Evolutionary conservation across 2,797 vertebrate genomes (phyloP), one percentile per base, ranked within the genome.

Genomic region (Syngnathus rostellatus): DNA sequence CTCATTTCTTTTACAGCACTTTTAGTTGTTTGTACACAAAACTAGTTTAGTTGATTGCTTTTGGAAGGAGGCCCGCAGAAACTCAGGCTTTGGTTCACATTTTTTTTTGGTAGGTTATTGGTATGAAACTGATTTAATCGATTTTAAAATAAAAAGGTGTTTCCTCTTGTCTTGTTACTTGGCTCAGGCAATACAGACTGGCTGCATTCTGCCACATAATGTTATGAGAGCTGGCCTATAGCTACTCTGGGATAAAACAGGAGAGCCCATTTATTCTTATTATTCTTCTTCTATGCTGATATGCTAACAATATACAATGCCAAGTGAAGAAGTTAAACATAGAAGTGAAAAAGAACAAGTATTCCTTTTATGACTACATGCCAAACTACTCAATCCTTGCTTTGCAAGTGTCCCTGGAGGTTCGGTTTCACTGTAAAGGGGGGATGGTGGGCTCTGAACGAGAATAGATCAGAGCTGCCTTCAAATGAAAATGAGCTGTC

Each of bases 391-490:
- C 46, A 25, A 4, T 62, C 65, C 23, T 50, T 67, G 62, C 50
- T 72, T 39, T 39, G 58, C 40, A 40, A 38, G 38, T 39, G 6
- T 51, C 58, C 65, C 62, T 66, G 7, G 69, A 80, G 84, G 74
- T 89, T 81, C 43, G 17, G 72, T 90, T 88, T 78, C 87, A 72
- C 53, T 66, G 60, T 1, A 67, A 67, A 48, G 62, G 72, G 69
- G 51, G 68, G 68, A 40, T 62, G 71, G 67, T 58, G 67, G 73
- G 70, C 58, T 73, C 41, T 31, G 63, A 71, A 78, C 75, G 9
- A 69, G 70, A 89, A 88, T 90, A 89, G 80, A 77, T 69, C 57
- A 63, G 65, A 79, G 55, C 73, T 71, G 70, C 12, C 64, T 57
- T 71, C 65, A 37, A 37, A 66, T 51, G 6, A 40, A 51, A 51